Percentiles rank a stretch among this genome's conserved stretches.
phyloP scores from a whole-genome alignment of 2,888 invertebrate genomes.

The Nasonovia ribisnigri region DNA sequence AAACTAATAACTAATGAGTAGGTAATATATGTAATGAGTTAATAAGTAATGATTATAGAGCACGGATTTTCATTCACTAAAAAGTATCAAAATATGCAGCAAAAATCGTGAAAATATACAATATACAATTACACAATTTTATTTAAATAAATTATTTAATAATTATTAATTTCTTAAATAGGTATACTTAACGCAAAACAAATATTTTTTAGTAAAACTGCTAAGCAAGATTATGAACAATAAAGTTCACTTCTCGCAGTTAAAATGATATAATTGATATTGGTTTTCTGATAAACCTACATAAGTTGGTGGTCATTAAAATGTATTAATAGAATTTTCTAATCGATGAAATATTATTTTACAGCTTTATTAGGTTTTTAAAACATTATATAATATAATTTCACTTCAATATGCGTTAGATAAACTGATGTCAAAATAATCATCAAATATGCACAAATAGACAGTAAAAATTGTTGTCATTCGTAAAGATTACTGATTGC shows the following conservation, averaged over 20 bases:
- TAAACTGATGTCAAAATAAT: not conserved
- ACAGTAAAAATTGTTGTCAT: not conserved
- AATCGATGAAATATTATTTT: not conserved
- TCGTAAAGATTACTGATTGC: not conserved
- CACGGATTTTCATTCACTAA: not conserved
- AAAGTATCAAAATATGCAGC: not conserved
- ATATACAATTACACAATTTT: not conserved
- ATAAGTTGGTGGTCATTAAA: not conserved
- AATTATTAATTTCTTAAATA: not conserved
- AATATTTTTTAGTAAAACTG: not conserved
- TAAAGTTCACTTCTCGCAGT: not conserved
- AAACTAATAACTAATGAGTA: not conserved
- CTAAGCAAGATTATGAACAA: not conserved
- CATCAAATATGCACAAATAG: no score
- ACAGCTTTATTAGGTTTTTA: not conserved
- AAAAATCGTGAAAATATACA: not conserved
- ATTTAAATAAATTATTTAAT: no score
- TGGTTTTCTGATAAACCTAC: not conserved
- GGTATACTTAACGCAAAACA: not conserved
- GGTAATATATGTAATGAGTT: no score
- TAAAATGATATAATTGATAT: not conserved
- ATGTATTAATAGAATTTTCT: not conserved
- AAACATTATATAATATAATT: not conserved
- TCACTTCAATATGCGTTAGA: not conserved
- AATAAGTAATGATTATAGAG: no score